Evolutionary conservation across 1,140 invertebrate genomes (phyloP).

Genomic region (Drosophila grimshawi): DNA sequence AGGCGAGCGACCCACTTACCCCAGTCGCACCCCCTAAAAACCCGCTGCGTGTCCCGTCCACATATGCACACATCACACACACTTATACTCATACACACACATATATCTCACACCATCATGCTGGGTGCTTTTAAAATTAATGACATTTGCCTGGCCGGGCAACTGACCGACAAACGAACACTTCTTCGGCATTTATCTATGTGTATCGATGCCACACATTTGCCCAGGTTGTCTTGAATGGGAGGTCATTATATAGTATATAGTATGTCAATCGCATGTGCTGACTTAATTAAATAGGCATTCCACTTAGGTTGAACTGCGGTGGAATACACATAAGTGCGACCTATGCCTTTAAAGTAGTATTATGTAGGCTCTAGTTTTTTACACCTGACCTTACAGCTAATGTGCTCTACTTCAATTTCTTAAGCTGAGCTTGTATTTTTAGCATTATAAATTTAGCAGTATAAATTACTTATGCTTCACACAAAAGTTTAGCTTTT

Average conservation of each 20-base stretch:
- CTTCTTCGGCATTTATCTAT: background rate
- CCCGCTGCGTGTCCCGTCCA: background rate
- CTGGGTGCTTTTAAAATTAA: slow-evolving; percentile 60
- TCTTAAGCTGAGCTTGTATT: no score
- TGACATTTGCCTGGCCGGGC: slow-evolving; percentile 60
- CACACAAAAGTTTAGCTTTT: no score
- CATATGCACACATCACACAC: background rate
- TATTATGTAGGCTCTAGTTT: no score
- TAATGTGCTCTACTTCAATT: no score
- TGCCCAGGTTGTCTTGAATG: background rate
- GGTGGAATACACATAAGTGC: background rate
- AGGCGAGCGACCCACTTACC: slow-evolving; percentile 16
- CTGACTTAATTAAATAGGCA: background rate
- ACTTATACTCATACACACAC: no score
- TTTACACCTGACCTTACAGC: no score
- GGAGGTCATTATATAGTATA: background rate
- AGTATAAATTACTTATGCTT: no score
- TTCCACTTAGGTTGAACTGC: background rate
- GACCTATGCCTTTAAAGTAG: no score
- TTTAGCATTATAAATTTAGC: no score
- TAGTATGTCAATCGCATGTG: background rate
- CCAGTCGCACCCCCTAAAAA: background rate
- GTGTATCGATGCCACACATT: background rate
- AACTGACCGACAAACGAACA: slow-evolving; percentile 37
- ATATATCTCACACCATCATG: background rate